Conservation (phyloP, 2,797 vertebrate genomes). For the Schizopygopsis malacanthus region DNA sequence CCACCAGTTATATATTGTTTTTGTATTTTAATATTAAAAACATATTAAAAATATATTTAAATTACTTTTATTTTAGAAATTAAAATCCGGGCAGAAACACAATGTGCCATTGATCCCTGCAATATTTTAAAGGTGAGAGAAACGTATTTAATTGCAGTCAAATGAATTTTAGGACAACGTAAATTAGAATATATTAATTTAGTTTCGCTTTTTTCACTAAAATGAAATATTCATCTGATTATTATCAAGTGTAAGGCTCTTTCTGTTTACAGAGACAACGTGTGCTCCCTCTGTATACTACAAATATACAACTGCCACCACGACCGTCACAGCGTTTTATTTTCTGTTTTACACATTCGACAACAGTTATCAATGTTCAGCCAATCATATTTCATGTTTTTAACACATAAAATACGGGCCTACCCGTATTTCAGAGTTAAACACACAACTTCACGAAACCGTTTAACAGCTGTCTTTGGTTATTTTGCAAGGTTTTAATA, state of each 20-base stretch:
- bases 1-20: no score
- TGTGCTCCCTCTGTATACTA: not conserved
- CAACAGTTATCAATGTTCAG: slow-evolving; percentile 14
- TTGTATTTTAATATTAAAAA: no score
- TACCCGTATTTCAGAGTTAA: slow-evolving; percentile 38
- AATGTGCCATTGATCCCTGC: not conserved
- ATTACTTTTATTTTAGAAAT: not conserved
- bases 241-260: not conserved
- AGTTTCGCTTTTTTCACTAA: slow-evolving; percentile 7
- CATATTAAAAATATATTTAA: not conserved
- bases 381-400: slow-evolving; percentile 12
- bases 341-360: slow-evolving; percentile 29
- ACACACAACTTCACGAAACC: slow-evolving; percentile 39
- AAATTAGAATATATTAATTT: not conserved
- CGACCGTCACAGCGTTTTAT: slow-evolving; percentile 32
- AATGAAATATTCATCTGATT: not conserved
- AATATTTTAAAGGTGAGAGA: not conserved
- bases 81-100: not conserved
- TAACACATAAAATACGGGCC: slow-evolving; percentile 24
- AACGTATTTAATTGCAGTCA: not conserved
- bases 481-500: slow-evolving; percentile 45
- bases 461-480: slow-evolving; percentile 52
- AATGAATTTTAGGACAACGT: not conserved
- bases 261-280: slow-evolving; percentile 12
- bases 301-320: not conserved